These are phyloP conservation scores for Xestia c-nigrum DNA, from an alignment of 2,888 invertebrate species.

Conservation along the genomic window DNA sequence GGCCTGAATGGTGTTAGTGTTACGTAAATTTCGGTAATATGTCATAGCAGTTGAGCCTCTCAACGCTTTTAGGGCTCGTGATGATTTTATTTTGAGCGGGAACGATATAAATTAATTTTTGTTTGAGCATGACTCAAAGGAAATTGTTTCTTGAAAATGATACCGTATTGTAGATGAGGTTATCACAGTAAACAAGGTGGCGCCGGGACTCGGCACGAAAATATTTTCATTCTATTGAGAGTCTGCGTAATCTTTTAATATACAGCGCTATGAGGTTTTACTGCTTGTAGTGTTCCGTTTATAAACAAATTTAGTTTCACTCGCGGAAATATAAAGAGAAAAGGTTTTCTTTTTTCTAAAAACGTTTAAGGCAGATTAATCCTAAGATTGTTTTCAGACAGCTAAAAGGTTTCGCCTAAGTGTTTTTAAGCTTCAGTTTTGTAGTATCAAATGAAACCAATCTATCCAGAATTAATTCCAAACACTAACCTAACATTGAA, in stretches of 20 bases:
- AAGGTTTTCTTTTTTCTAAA: neutral
- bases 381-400: neutral
- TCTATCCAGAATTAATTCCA: neutral
- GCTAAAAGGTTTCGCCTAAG: neutral
- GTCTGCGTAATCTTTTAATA: slow-evolving; percentile 75
- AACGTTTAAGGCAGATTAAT: neutral
- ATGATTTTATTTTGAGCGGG: slow-evolving; percentile 79
- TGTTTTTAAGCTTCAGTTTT: neutral
- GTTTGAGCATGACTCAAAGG: slow-evolving; percentile 77
- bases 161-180: slow-evolving; percentile 77
- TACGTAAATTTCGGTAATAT: slow-evolving; percentile 85
- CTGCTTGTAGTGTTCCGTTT: slow-evolving; percentile 46
- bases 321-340: slow-evolving; percentile 7
- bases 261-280: slow-evolving; percentile 58
- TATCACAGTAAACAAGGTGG: slow-evolving; percentile 74
- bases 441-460: neutral
- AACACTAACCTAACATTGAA: slow-evolving; percentile 8
- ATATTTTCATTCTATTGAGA: slow-evolving; percentile 75
- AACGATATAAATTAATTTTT: slow-evolving; percentile 82
- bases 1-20: slow-evolving; percentile 83
- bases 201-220: slow-evolving; percentile 68
- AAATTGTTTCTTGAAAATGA: slow-evolving; percentile 82
- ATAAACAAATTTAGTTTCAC: slow-evolving; percentile 56
- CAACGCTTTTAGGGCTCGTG: slow-evolving; percentile 72
- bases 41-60: slow-evolving; percentile 77